phyloP scores from a whole-genome alignment of 2,888 invertebrate genomes.

The Sphaerophoria taeniata region DNA sequence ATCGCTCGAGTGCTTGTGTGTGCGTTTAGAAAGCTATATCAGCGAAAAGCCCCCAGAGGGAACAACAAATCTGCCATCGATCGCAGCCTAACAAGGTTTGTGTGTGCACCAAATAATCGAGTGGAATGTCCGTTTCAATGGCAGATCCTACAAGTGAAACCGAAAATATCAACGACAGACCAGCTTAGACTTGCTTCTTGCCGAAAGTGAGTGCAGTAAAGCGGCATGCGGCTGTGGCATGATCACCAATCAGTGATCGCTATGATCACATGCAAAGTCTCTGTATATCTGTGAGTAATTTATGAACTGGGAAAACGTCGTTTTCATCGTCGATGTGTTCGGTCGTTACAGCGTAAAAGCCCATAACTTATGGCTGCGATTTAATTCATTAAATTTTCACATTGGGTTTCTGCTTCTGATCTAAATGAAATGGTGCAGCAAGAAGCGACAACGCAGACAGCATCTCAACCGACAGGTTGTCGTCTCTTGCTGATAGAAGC shows the following conservation, averaged over 20 bases:
- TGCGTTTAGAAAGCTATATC: constrained; percentile 66
- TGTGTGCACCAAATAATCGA: constrained; percentile 52
- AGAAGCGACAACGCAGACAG: not conserved
- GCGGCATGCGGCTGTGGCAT: not conserved
- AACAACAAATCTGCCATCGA: constrained; percentile 39
- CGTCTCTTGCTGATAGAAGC: constrained; percentile 53
- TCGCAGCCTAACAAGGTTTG: constrained; percentile 50
- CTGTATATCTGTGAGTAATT: constrained; percentile 33
- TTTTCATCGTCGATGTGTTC: constrained; percentile 25
- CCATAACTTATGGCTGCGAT: constrained; percentile 49
- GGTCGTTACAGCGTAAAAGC: constrained; percentile 38
- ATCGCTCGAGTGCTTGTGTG: constrained; percentile 27
- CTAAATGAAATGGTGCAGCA: constrained; percentile 10
- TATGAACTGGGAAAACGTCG: constrained; percentile 69
- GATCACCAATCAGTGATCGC: constrained; percentile 27
- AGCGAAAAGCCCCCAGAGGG: constrained; percentile 57
- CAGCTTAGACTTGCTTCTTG: constrained; percentile 18
- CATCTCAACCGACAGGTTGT: constrained; percentile 38
- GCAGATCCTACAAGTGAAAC: constrained; percentile 70
- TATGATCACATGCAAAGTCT: constrained; percentile 54
- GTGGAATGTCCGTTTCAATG: constrained; percentile 52
- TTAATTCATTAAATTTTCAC: constrained; percentile 67
- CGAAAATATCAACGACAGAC: constrained; percentile 50
- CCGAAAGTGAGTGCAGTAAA: constrained; percentile 13
- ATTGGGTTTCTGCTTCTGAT: constrained; percentile 37